Percentiles rank a stretch among this genome's conserved stretches.
Conservation (phyloP, 2,888 invertebrate genomes). For the Platypus cylindrus region DNA sequence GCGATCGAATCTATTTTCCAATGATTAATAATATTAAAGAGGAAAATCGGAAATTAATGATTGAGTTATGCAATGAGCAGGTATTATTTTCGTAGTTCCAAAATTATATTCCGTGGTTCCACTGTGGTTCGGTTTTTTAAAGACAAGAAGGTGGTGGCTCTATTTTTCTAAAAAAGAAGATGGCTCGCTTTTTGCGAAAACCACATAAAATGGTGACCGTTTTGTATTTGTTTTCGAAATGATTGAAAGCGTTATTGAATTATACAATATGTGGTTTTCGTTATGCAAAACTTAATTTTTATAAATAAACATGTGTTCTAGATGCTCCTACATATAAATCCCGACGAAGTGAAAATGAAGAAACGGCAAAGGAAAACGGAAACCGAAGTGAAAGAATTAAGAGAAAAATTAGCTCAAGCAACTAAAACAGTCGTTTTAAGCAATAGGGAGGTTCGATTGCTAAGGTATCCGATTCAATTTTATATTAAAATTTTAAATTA, state of each 20-base stretch:
- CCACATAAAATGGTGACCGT: no score
- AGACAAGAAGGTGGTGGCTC: no score
- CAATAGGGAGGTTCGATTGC: slow-evolving; percentile 78
- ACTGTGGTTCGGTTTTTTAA: no score
- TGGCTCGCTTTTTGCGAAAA: no score
- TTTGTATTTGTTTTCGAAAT: no score
- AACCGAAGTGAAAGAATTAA: slow-evolving; percentile 78
- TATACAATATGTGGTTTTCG: no score
- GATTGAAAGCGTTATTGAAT: no score
- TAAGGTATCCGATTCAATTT: slow-evolving; percentile 39
- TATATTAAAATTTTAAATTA: no score
- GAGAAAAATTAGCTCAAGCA: slow-evolving; percentile 65
- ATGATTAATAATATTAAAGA: slow-evolving; percentile 57
- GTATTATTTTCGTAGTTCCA: slow-evolving; percentile 19
- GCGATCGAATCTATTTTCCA: slow-evolving; percentile 69
- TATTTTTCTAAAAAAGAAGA: no score
- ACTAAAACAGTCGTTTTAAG: slow-evolving; percentile 80
- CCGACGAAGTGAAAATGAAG: slow-evolving; percentile 72
- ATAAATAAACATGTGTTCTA: slow-evolving; percentile 14
- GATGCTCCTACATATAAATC: slow-evolving; percentile 70
- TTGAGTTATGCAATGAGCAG: slow-evolving; percentile 81
- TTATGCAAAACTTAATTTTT: no score
- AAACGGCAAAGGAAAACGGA: slow-evolving; percentile 85
- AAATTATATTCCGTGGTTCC: no score
- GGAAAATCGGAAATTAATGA: slow-evolving; percentile 60